These are phyloP conservation scores for Sciurus niger DNA, from an alignment of 2,113 vertebrate genomes.

Conservation along the genomic window DNA sequence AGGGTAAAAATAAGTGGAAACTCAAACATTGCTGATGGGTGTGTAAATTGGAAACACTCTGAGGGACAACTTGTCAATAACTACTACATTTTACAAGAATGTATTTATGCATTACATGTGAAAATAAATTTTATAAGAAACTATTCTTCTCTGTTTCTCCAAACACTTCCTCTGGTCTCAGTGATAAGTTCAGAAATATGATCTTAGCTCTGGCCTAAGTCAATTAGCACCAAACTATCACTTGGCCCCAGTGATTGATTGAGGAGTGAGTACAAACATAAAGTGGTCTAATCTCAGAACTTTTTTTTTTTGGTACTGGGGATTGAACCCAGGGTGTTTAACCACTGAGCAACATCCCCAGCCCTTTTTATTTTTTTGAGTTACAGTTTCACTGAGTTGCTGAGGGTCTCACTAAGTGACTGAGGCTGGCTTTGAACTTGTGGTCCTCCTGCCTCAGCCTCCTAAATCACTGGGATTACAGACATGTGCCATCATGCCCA, in stretches of 20 bases:
- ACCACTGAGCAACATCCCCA: too few species aligned
- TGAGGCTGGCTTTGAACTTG: too few species aligned
- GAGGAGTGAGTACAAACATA: neutral
- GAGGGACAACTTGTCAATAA: neutral
- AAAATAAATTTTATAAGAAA: neutral
- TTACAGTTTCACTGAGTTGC: too few species aligned
- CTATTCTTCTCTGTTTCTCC: neutral
- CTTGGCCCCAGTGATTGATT: conserved; percentile 4
- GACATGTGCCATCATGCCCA: too few species aligned
- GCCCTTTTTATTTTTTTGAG: too few species aligned
- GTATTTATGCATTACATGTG: neutral
- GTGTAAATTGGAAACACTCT: neutral
- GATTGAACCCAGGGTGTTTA: too few species aligned
- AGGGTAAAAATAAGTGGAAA: neutral
- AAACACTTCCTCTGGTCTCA: neutral
- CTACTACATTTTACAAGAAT: neutral
- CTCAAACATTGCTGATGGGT: neutral
- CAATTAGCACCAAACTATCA: neutral
- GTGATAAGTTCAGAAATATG: neutral
- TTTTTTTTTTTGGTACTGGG: neutral
- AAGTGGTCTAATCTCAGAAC: neutral
- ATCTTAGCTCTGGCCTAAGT: neutral
- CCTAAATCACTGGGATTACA: too few species aligned
- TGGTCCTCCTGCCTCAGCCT: too few species aligned
- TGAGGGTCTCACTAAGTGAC: too few species aligned